Evolutionary conservation across 2,113 vertebrate genomes (phyloP).

Genomic region (Myrmophylax atrothorax): DNA sequence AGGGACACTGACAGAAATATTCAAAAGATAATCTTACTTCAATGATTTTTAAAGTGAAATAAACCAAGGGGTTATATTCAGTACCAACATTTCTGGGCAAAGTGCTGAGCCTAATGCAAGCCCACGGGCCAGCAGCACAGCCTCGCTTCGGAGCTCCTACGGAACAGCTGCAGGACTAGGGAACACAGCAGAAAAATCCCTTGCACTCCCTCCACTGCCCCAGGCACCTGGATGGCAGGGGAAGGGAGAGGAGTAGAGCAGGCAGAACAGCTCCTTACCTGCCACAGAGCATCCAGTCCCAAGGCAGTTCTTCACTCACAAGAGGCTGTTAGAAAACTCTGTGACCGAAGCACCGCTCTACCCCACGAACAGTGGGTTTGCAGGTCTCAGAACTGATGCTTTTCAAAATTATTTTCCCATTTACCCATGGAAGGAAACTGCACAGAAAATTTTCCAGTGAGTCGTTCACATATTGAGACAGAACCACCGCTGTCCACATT

Average conservation of each 20-base stretch:
- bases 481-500: neutral
- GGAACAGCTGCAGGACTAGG: neutral
- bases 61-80: neutral
- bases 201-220: neutral
- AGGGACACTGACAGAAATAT: neutral
- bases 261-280: neutral
- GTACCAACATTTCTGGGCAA: neutral
- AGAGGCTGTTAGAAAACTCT: neutral
- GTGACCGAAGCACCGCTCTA: neutral
- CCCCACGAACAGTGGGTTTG: rapidly evolving
- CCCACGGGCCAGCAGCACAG: neutral
- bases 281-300: neutral
- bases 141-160: neutral
- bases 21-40: neutral
- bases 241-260: neutral
- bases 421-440: rapidly evolving
- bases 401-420: neutral
- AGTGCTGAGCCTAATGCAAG: neutral
- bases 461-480: rapidly evolving
- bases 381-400: neutral
- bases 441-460: neutral
- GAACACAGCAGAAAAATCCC: neutral
- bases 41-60: neutral
- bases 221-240: neutral
- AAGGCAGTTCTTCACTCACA: neutral